These are phyloP conservation scores for Aselliscus stoliczkanus DNA, from an alignment of 2,797 vertebrate species.

Conservation along the genomic window DNA sequence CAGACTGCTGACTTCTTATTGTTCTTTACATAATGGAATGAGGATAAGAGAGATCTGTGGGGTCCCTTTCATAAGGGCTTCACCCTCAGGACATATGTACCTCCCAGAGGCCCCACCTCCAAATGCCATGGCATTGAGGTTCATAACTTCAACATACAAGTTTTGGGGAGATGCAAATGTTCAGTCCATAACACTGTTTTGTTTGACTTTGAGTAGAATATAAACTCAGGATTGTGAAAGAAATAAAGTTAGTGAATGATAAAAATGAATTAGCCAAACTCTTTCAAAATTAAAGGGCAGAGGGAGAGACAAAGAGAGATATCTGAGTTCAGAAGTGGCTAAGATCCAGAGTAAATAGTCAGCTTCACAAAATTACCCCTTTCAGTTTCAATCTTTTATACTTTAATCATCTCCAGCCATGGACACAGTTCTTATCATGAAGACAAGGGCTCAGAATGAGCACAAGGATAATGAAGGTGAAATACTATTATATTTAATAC, in stretches of 20 bases:
- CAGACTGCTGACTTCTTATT: neutral
- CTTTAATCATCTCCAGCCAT: constrained; percentile 43
- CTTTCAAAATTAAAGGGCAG: constrained; percentile 8
- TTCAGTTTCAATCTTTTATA: constrained; percentile 27
- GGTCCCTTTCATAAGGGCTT: neutral
- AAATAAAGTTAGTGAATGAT: neutral
- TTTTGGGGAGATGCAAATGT: neutral
- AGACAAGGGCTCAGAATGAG: constrained; percentile 28
- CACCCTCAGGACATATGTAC: neutral
- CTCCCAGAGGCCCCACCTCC: neutral
- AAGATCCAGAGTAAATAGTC: constrained; percentile 28
- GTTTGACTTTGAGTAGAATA: neutral
- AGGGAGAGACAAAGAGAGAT: neutral
- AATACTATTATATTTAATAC: constrained; percentile 75
- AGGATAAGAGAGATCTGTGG: neutral
- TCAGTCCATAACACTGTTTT: neutral
- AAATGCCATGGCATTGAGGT: neutral
- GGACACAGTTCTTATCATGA: neutral
- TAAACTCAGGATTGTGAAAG: neutral
- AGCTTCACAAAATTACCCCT: constrained; percentile 17
- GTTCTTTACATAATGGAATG: neutral
- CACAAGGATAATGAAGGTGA: constrained; percentile 69
- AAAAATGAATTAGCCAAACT: neutral
- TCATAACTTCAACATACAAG: neutral
- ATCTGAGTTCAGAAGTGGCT: neutral